These are phyloP conservation scores for Tragelaphus scriptus DNA, from an alignment of 2,113 vertebrate genomes.

Conservation along the genomic window DNA sequence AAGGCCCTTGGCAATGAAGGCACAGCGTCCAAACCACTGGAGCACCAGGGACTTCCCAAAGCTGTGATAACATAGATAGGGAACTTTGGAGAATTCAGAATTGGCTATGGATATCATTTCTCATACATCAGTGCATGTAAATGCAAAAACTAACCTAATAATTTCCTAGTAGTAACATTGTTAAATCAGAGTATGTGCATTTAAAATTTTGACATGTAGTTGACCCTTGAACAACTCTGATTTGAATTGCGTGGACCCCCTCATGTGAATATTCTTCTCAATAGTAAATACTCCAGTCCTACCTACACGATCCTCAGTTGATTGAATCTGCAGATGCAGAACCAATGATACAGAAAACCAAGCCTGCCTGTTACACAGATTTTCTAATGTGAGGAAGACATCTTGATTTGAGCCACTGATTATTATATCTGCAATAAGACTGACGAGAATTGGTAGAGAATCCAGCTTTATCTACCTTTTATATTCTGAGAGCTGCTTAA, in stretches of 20 bases:
- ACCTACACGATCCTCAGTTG: not conserved
- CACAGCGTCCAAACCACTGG: not conserved
- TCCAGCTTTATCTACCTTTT: not conserved
- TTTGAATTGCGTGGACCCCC: not conserved
- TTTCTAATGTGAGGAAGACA: not conserved
- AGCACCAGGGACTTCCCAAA: not conserved
- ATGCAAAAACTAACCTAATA: not conserved
- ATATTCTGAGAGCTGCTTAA: not conserved
- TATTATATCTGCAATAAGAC: not conserved
- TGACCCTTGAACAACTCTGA: not conserved
- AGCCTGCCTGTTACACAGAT: not conserved
- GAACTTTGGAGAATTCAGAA: not conserved
- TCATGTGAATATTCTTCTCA: not conserved
- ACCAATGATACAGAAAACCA: not conserved
- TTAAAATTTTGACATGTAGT: not conserved
- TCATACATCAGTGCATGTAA: not conserved
- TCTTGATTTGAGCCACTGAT: not conserved
- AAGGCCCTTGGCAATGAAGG: not conserved
- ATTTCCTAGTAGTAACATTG: not conserved
- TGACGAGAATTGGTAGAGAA: not conserved
- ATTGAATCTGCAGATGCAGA: not conserved
- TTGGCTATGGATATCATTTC: not conserved
- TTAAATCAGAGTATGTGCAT: not conserved
- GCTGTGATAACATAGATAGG: not conserved
- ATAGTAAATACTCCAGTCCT: not conserved